Evolutionary conservation across 2,888 invertebrate genomes (phyloP).

Genomic region (Abrostola tripartita): DNA sequence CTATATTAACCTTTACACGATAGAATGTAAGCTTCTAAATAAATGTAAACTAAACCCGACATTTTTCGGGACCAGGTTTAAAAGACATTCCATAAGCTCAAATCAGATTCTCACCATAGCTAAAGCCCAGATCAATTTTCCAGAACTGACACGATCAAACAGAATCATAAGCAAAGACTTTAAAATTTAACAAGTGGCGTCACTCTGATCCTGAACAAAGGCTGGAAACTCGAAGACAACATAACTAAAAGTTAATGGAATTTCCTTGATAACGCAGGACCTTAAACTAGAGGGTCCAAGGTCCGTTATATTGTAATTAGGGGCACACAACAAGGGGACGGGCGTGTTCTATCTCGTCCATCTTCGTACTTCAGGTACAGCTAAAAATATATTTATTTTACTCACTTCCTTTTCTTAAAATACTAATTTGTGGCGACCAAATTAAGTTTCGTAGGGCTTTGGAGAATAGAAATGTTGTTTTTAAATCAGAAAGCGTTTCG

Average conservation of each 20-base stretch:
- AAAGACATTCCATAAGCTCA: background rate
- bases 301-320: slow-evolving; percentile 52
- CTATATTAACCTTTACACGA: too few species aligned
- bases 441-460: slow-evolving; percentile 17
- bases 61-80: too few species aligned
- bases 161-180: too few species aligned
- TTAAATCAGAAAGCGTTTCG: slow-evolving; percentile 7
- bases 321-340: slow-evolving; percentile 34
- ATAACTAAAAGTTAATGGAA: slow-evolving; percentile 6
- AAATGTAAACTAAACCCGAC: too few species aligned
- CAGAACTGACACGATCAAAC: too few species aligned
- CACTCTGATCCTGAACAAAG: background rate
- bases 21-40: too few species aligned
- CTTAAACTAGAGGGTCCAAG: slow-evolving; percentile 23
- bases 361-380: slow-evolving; percentile 24
- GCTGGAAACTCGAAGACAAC: background rate
- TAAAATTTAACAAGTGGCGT: too few species aligned
- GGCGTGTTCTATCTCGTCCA: slow-evolving; percentile 47
- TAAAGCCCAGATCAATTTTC: too few species aligned
- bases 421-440: slow-evolving; percentile 10
- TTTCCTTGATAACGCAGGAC: slow-evolving; percentile 16
- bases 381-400: slow-evolving; percentile 47
- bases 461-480: slow-evolving; percentile 8
- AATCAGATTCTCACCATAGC: background rate
- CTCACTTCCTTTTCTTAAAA: slow-evolving; percentile 17